Evolutionary conservation across 2,888 invertebrate genomes (phyloP).

Genomic region (Leptinotarsa haldemani): DNA sequence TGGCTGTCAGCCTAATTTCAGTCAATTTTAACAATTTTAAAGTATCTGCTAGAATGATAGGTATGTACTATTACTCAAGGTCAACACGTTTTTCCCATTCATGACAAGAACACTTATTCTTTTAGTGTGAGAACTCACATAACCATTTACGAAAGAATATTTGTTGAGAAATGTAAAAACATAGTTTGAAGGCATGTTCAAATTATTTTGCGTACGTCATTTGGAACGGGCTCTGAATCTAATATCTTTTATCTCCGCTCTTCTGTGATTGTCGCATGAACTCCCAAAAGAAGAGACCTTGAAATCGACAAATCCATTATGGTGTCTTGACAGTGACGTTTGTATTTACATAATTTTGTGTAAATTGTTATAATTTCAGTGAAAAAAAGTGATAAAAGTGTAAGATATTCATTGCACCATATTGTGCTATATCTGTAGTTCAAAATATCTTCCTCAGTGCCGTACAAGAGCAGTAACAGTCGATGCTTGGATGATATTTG

Average conservation of each 20-base stretch:
- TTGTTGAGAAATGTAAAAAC: too few relatives aligned
- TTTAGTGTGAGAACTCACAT: not conserved
- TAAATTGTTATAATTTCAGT: constrained; percentile 54
- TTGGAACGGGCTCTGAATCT: not conserved
- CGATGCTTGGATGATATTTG: constrained; percentile 25
- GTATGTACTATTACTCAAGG: not conserved
- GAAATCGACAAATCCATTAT: constrained; percentile 55
- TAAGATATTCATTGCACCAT: constrained; percentile 27
- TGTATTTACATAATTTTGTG: constrained; percentile 65
- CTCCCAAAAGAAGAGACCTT: constrained; percentile 35
- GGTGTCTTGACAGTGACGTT: constrained; percentile 64
- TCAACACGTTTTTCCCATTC: not conserved
- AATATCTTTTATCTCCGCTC: constrained; percentile 5
- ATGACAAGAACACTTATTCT: too few relatives aligned
- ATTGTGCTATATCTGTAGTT: constrained; percentile 36
- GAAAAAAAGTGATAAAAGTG: constrained; percentile 39
- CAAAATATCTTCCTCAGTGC: constrained; percentile 40
- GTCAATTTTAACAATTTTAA: too few relatives aligned
- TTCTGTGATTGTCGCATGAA: constrained; percentile 15
- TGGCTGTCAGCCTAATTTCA: too few relatives aligned
- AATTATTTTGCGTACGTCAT: not conserved
- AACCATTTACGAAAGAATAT: not conserved
- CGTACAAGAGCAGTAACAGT: constrained; percentile 33
- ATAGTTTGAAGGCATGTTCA: not conserved
- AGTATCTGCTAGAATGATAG: not conserved